phyloP scores from a whole-genome alignment of 2,888 invertebrate species.

The Elgonia sp. region DNA sequence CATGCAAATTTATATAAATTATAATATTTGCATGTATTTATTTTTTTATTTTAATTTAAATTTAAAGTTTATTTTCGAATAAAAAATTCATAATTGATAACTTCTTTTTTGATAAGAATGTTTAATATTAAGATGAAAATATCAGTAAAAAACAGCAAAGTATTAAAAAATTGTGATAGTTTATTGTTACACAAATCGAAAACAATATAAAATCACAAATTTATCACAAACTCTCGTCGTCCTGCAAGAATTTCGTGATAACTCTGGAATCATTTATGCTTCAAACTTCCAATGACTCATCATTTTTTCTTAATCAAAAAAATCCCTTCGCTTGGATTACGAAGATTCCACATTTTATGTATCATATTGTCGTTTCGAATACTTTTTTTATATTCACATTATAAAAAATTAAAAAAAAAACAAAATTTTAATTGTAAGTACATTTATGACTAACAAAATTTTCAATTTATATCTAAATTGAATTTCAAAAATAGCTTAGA shows the following conservation, averaged over 20 bases:
- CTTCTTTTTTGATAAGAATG: no score
- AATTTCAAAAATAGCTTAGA: no score
- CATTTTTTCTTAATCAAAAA: not conserved
- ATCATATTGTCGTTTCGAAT: no score
- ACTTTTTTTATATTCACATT: no score
- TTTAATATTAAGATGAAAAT: not conserved
- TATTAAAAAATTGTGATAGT: constrained; percentile 78
- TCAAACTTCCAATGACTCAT: not conserved
- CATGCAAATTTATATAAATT: no score
- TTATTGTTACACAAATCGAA: constrained; percentile 80
- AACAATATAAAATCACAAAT: constrained; percentile 81
- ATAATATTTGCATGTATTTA: no score
- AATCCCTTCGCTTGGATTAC: not conserved
- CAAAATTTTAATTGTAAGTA: no score
- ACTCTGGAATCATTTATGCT: constrained; percentile 26
- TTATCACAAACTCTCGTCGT: constrained; percentile 6
- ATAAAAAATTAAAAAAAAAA: not conserved
- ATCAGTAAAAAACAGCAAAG: not conserved
- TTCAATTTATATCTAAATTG: no score
- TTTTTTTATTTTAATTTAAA: no score
- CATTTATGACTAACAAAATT: constrained; percentile 1
- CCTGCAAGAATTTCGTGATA: constrained; percentile 15
- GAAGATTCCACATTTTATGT: no score
- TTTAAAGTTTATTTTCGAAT: no score
- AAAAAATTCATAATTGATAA: no score